Evolutionary conservation across 1,140 invertebrate genomes (phyloP), one percentile per base, ranked within the genome.

Genomic region (Chironomus tepperi): DNA sequence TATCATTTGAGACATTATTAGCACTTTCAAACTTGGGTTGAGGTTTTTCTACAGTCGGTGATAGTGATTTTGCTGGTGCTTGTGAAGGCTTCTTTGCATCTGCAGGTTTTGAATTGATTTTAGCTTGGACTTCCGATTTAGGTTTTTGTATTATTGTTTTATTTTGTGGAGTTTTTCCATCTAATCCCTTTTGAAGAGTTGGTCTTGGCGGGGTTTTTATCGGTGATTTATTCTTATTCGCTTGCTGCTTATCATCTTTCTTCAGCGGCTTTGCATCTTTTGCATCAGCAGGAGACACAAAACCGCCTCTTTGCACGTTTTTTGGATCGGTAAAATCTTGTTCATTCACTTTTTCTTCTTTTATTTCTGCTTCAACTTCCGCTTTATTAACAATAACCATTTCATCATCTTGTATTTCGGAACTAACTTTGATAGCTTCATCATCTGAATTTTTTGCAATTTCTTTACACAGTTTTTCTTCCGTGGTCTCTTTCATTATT

Each of bases 291-390:
- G 65, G 65, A 70, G 65, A 70, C 18, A 70, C 65, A 70, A 70
- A 70, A 70, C 65, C 65, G 65, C 65, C 19, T n/a, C 65, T 16
- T 70, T 70, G 16, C 65, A 70, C 16, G 65, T 70, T 70, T 70
- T 70, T 70, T 70, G 65, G 18, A 70, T 70, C 65, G 65, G 16
- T 70, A 1, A 16, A 57, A n/a, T 57, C 47, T 15, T 57, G n/a
- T 70, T 70, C 65, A 70, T 70, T 18, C 10, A 16, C 1, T 34
- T 34, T 70, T 70, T 70, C 65, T 70, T 10, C 3, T 1, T 70
- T 21, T 18, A 21, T 21, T 70, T 70, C 65, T 70, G n/a, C n/a
- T 18, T 70, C 65, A 70, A 21, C 65, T 70, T 70, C 65, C 2
- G 16, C 16, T 12, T 70, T 70, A 7, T 19, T 21, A 5, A 70